Percentiles rank a stretch among this genome's conserved stretches.
These are phyloP conservation scores for Phrynocephalus versicolor DNA, from an alignment of 2,113 vertebrate genomes.

Conservation along the genomic window DNA sequence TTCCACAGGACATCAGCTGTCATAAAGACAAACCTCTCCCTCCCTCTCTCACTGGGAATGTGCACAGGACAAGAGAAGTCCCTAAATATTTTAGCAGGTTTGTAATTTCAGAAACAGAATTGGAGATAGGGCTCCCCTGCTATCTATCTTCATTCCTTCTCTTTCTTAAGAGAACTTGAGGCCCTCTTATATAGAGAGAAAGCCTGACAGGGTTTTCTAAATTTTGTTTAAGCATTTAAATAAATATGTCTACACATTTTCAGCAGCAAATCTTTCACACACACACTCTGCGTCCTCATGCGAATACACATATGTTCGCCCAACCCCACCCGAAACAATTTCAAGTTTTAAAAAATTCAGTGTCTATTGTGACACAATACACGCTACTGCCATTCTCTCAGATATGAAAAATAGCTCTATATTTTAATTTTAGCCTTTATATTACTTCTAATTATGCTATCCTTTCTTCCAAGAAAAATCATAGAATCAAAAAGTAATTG, in stretches of 20 bases:
- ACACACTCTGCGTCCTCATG: conserved; percentile 15
- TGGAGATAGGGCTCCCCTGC: background rate
- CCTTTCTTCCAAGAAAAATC: background rate
- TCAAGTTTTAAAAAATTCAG: background rate
- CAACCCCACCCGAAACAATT: background rate
- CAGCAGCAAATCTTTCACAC: conserved; percentile 35
- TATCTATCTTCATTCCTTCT: conserved; percentile 37
- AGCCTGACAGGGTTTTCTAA: conserved; percentile 26
- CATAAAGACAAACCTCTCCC: conserved; percentile 55
- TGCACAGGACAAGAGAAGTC: conserved; percentile 56
- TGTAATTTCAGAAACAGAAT: conserved; percentile 52
- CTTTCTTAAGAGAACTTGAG: conserved; percentile 62
- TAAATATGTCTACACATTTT: conserved; percentile 35
- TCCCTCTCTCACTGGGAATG: conserved; percentile 28
- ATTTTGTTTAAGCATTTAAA: conserved; percentile 26
- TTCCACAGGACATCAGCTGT: conserved; percentile 50
- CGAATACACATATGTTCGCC: background rate
- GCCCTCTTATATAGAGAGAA: conserved; percentile 45
- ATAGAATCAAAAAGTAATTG: too few species aligned
- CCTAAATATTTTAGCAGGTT: conserved; percentile 67
- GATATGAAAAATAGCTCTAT: background rate
- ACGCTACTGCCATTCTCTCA: background rate
- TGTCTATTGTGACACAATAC: background rate
- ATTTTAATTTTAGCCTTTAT: background rate
- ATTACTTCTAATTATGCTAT: background rate